Evolutionary conservation across 2,797 vertebrate species (phyloP), one percentile per base, ranked within the genome.

Genomic region (Agapornis canus): DNA sequence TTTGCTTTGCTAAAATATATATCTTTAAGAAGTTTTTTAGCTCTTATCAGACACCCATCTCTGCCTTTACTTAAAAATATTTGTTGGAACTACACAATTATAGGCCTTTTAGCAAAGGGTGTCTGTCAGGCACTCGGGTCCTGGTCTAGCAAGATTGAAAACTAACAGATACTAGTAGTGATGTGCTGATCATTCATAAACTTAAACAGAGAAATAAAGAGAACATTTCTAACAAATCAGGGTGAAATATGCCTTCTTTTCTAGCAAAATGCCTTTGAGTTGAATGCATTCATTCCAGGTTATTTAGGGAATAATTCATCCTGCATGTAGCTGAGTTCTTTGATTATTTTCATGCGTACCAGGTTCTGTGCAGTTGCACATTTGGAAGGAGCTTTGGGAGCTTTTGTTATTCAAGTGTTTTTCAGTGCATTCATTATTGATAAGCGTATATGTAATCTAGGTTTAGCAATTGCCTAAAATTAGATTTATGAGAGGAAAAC

Each of bases 351-450:
- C n/a, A 2, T 6, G 10, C 43, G 35, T 52, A 12, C 52, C 43
- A 52, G 21, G 26, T 49, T 85, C 66, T 61, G 37, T 15, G 6
- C 39, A 54, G 57, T 29, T 81, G 39, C 51, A 48, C 23, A 2
- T 78, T 78, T 69, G 26, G 61, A 90, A 69, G 22, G 54, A 48
- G 27, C 47, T 87, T 81, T 2, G 6, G 72, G 70, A 92, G 66
- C 48, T 90, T 93, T 90, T 91, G 59, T 92, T 89, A 21, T 64
- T 91, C 37, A 57, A 32, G 43, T 69, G 29, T 54, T 85, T 92
- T 89, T 86, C 65, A 43, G 43, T 52, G 51, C 11, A 56, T 84
- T 90, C 68, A 21, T 63, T 90, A 27, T 64, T 82, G 45, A 78
- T 72, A 89, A 69, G 57, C 26, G 13, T 32, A 14, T 2, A 2